phyloP scores from a whole-genome alignment of 2,113 vertebrate genomes.

The Otus sunia region DNA sequence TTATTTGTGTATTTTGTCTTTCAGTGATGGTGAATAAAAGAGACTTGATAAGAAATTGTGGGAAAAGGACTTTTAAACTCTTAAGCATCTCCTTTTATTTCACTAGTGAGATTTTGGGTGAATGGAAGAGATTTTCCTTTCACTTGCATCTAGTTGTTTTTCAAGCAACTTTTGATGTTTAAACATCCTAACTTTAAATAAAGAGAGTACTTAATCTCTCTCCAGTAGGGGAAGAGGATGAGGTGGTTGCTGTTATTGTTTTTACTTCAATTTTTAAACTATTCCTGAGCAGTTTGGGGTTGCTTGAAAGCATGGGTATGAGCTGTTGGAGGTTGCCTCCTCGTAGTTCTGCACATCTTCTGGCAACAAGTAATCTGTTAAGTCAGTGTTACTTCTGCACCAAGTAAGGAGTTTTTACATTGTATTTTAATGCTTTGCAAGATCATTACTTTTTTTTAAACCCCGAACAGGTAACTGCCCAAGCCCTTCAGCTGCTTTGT shows the following conservation, averaged over 20 bases:
- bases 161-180: not conserved
- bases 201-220: not conserved
- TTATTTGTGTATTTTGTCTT: not conserved
- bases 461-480: not conserved
- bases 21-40: not conserved
- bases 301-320: fast-evolving
- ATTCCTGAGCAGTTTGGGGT: not conserved
- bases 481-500: not conserved
- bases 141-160: not conserved
- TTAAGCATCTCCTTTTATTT: not conserved
- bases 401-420: not conserved
- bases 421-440: not conserved
- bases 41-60: not conserved
- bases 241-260: not conserved
- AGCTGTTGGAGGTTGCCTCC: not conserved
- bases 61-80: not conserved
- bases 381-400: not conserved
- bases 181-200: not conserved
- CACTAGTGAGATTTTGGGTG: not conserved
- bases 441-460: not conserved
- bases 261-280: not conserved
- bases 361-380: not conserved
- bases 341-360: not conserved
- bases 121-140: not conserved
- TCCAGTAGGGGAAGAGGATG: not conserved